Evolutionary conservation across 2,888 invertebrate species (phyloP), one percentile per base, ranked within the genome.

Genomic region (Lampropteryx suffumata): DNA sequence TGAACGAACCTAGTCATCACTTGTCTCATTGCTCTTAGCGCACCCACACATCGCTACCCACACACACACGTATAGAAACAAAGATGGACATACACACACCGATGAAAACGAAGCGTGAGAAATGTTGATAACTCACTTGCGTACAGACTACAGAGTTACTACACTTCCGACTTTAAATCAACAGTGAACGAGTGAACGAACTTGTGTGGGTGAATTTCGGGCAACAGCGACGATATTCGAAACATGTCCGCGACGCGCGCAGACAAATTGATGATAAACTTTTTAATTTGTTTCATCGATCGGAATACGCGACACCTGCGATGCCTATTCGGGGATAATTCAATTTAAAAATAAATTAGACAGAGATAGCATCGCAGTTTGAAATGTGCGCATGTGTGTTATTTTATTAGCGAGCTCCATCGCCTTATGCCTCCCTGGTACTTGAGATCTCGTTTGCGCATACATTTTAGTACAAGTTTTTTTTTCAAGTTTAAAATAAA

Each of bases 41-140:
- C 77, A 64, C 86, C 58, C 85, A 84, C 84, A 87, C 85, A 73
- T 9, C 36, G 55, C 37, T 69, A 69, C 49, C 30, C 59, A 58
- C 67, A 57, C 65, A 72, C 67, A 73, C 73, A 65, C 62, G 30
- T 36, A 36, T 14, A 57, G 61, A 71, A 76, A 78, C 79, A 79
- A 79, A 79, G 76, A 79, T 79, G 76, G 71, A 73, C 68, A 64
- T 61, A 80, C 84, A 73, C 85, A 87, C 83, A 87, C 80, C 67
- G 64, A 65, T 67, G 69, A 61, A 74, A 71, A 67, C 72, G 67
- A 79, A 88, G 80, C 89, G 89, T 89, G 89, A 90, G 89, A 90
- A 90, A 84, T 83, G 83, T 82, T 88, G 87, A 88, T 88, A 88
- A 85, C 87, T 88, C 83, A 87, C 84, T 88, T 75, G 84, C 82